Evolutionary conservation across 2,113 vertebrate genomes (phyloP).

Genomic region (Tyrannus savana): DNA sequence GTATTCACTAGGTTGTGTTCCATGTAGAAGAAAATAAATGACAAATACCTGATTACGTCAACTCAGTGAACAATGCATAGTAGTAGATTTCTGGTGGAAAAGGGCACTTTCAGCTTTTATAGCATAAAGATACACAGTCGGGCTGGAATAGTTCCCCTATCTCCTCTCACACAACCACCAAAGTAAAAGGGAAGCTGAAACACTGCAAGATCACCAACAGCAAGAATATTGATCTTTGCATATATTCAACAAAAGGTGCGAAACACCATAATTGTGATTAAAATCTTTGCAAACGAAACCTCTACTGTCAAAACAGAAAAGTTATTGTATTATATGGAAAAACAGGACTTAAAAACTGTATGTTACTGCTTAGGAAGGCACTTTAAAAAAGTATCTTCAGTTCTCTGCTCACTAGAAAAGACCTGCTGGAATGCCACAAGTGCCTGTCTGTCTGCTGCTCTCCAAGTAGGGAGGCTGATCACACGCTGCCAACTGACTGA

Average conservation of each 20-base stretch:
- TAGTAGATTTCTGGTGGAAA: not conserved
- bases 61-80: not conserved
- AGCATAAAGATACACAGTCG: not conserved
- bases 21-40: not conserved
- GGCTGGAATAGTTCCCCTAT: not conserved
- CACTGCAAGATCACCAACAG: not conserved
- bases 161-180: not conserved
- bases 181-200: not conserved
- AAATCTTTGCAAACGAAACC: not conserved
- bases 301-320: not conserved
- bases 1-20: not conserved
- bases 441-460: not conserved
- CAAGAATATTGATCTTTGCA: not conserved
- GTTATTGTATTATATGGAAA: not conserved
- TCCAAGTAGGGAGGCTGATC: not conserved
- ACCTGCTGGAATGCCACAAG: rapidly evolving
- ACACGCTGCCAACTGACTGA: not conserved
- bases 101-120: not conserved
- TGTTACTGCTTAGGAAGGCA: not conserved
- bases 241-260: not conserved
- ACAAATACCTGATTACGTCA: not conserved
- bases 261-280: not conserved
- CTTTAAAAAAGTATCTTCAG: not conserved
- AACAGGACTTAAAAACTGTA: not conserved
- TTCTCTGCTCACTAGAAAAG: not conserved